phyloP scores from a whole-genome alignment of 2,888 invertebrate genomes.

The Melanotus villosus region DNA sequence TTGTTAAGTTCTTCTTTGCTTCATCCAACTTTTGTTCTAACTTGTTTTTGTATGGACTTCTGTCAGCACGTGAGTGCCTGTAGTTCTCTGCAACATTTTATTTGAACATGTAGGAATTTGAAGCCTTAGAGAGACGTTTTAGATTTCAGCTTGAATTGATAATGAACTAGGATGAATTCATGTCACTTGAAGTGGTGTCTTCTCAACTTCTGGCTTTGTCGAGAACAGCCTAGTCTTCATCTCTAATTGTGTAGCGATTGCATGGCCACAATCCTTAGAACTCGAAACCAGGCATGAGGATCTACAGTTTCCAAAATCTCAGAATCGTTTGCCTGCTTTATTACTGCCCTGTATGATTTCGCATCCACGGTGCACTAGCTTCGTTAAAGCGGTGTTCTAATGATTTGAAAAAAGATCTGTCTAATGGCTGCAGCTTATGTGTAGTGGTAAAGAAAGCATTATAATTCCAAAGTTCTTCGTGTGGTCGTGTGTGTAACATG shows the following conservation, averaged over 20 bases:
- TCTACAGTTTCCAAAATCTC: not conserved
- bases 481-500: constrained; percentile 37
- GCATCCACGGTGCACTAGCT: constrained; percentile 1
- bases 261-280: not conserved
- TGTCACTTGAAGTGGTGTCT: not conserved
- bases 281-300: not conserved
- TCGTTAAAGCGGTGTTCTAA: constrained; percentile 16
- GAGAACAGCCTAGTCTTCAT: not conserved
- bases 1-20: not conserved
- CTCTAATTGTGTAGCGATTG: not conserved
- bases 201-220: not conserved
- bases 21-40: constrained; percentile 53
- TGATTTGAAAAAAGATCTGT: constrained; percentile 50
- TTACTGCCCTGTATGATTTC: not conserved
- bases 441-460: constrained; percentile 53
- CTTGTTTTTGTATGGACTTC: constrained; percentile 4
- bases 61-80: not conserved
- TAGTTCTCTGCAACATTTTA: not conserved
- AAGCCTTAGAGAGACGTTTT: not conserved
- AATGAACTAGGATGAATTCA: not conserved
- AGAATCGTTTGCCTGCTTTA: not conserved
- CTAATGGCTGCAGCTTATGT: constrained; percentile 52
- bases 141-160: not conserved
- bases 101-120: not conserved
- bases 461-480: constrained; percentile 51